Conservation (phyloP, 2,888 invertebrate species). For the Caenorhabditis doughertyi region DNA sequence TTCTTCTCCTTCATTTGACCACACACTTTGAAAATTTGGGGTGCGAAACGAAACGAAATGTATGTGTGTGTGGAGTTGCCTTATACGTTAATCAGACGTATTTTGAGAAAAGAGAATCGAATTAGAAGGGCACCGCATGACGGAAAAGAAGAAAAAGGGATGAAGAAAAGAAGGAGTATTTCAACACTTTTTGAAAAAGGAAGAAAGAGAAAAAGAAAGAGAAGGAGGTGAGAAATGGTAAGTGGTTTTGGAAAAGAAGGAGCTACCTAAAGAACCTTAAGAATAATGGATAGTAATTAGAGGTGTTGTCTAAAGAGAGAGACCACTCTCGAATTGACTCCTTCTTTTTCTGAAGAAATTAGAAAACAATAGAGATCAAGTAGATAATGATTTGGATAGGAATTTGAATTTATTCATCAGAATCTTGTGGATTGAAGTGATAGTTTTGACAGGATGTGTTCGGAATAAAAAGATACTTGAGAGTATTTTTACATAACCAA, state of each 20-base stretch:
- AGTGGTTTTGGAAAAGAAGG: slow-evolving; percentile 31
- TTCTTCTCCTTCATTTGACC: slow-evolving; percentile 47
- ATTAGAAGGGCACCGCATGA: slow-evolving; percentile 56
- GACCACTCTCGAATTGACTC: slow-evolving; percentile 37
- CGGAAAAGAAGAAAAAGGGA: slow-evolving; percentile 20
- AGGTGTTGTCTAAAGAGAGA: slow-evolving; percentile 27
- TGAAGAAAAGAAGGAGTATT: slow-evolving; percentile 15
- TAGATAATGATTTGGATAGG: slow-evolving; percentile 2
- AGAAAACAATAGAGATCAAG: slow-evolving; percentile 34
- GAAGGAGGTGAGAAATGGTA: slow-evolving; percentile 49
- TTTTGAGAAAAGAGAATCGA: slow-evolving; percentile 49
- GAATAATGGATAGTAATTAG: slow-evolving; percentile 38
- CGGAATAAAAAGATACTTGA: no score
- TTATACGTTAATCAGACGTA: slow-evolving; percentile 54
- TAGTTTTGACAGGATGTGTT: no score
- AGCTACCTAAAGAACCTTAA: slow-evolving; percentile 4
- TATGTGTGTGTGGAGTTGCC: neutral
- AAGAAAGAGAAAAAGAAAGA: neutral
- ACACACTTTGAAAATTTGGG: slow-evolving; percentile 27
- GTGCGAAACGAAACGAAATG: slow-evolving; percentile 32
- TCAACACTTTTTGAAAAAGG: slow-evolving; percentile 41
- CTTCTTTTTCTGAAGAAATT: neutral
- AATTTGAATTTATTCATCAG: neutral
- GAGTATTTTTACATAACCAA: no score
- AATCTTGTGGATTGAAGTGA: neutral